phyloP scores from a whole-genome alignment of 2,113 vertebrate genomes.

The Sclerurus mexicanus region DNA sequence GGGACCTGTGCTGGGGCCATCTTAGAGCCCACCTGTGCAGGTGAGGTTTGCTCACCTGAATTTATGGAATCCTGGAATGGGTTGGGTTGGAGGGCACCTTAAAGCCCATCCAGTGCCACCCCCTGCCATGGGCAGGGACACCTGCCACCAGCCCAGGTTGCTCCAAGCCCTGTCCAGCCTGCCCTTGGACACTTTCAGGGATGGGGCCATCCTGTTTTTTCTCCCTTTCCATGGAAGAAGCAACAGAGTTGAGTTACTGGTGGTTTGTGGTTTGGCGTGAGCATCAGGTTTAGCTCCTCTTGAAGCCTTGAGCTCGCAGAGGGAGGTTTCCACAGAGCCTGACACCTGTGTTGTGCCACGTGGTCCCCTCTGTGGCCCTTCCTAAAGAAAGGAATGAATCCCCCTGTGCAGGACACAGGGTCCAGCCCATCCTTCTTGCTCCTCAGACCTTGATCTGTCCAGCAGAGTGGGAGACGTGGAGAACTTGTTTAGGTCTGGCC shows the following conservation, averaged over 20 bases:
- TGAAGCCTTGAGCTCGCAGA: neutral
- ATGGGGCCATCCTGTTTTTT: neutral
- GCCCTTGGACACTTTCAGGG: neutral
- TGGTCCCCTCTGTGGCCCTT: neutral
- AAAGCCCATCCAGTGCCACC: neutral
- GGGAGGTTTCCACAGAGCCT: neutral
- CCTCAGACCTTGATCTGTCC: too few species aligned
- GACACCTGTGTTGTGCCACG: neutral
- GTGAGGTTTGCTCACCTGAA: neutral
- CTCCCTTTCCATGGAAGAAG: neutral
- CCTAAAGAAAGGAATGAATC: neutral
- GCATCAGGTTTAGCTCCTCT: neutral
- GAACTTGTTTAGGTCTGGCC: neutral
- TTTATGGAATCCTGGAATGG: fast-evolving
- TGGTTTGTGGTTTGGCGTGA: neutral
- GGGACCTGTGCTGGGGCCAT: neutral
- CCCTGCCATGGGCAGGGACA: neutral
- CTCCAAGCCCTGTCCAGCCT: neutral
- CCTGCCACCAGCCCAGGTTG: neutral
- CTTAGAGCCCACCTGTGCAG: fast-evolving
- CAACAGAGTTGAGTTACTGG: neutral
- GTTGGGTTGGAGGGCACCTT: neutral
- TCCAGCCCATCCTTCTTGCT: neutral
- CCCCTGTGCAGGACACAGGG: fast-evolving
- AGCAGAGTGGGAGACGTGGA: too few species aligned